phyloP scores from a whole-genome alignment of 2,888 invertebrate genomes.

The Troilus luridus region DNA sequence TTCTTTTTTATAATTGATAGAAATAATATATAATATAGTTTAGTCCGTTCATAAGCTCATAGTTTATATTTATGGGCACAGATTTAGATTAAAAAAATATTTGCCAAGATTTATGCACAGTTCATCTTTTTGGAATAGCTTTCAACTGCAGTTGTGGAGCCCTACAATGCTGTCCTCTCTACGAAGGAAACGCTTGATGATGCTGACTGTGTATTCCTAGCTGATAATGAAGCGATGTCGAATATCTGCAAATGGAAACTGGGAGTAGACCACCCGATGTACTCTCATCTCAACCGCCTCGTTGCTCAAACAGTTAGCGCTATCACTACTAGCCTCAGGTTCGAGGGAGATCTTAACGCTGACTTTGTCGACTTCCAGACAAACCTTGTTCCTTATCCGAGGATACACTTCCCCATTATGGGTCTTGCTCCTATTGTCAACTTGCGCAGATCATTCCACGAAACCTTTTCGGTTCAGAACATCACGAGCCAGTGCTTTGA shows the following conservation, averaged over 20 bases:
- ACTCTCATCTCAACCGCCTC: slow-evolving; percentile 86
- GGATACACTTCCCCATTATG: slow-evolving; percentile 89
- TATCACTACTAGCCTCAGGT: slow-evolving; percentile 88
- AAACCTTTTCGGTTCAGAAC: slow-evolving; percentile 83
- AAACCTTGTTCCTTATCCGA: slow-evolving; percentile 90
- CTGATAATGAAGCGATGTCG: slow-evolving; percentile 68
- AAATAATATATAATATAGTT: background rate
- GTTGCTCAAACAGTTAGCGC: slow-evolving; percentile 86
- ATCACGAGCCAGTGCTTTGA: slow-evolving; percentile 80
- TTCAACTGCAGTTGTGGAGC: slow-evolving; percentile 69
- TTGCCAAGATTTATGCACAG: background rate
- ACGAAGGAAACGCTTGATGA: slow-evolving; percentile 68
- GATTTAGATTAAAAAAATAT: background rate
- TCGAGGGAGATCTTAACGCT: slow-evolving; percentile 84
- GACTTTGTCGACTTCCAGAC: slow-evolving; percentile 76
- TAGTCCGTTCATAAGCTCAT: background rate
- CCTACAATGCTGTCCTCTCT: slow-evolving; percentile 69
- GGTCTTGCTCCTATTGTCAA: slow-evolving; percentile 80
- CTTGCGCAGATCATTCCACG: slow-evolving; percentile 81
- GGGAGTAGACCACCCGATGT: slow-evolving; percentile 84
- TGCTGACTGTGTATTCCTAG: slow-evolving; percentile 68
- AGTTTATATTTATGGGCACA: background rate
- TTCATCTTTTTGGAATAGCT: slow-evolving; percentile 61
- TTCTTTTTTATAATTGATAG: background rate
- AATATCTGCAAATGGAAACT: slow-evolving; percentile 73